Evolutionary conservation across 2,888 invertebrate species (phyloP).

Genomic region (Cremastobaeus sp.): DNA sequence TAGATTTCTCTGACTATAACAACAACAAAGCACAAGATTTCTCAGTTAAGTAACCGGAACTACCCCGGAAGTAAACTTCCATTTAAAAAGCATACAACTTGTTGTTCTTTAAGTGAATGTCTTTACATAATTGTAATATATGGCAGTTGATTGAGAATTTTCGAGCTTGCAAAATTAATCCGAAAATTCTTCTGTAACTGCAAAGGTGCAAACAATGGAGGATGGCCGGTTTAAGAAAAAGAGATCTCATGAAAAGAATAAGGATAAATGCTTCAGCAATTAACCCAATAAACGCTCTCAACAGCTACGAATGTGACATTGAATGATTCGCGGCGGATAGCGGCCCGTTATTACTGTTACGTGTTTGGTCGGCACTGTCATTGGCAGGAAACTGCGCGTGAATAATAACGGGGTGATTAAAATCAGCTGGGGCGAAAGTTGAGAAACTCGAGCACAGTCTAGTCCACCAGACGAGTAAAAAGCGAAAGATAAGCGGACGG

Average conservation of each 20-base stretch:
- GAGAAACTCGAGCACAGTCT: conserved; percentile 21
- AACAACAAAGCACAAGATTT: conserved; percentile 39
- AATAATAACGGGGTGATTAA: conserved; percentile 36
- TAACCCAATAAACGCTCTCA: not conserved
- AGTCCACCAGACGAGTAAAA: conserved; percentile 7
- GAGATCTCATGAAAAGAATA: too few species aligned
- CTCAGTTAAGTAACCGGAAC: conserved; percentile 26
- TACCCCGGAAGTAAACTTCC: conserved; percentile 35
- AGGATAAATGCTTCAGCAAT: too few species aligned
- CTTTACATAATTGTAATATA: too few species aligned
- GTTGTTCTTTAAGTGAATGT: too few species aligned
- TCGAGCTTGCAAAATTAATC: not conserved
- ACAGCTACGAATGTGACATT: conserved; percentile 13
- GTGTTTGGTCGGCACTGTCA: conserved; percentile 27
- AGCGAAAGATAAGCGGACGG: not conserved
- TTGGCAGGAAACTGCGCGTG: conserved; percentile 27
- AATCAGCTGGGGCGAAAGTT: conserved; percentile 20
- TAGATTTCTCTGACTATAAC: conserved; percentile 44
- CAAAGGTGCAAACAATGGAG: too few species aligned
- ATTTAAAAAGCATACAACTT: too few species aligned
- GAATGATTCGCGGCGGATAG: conserved; percentile 7
- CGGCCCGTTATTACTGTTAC: conserved; percentile 16
- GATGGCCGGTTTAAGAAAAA: conserved; percentile 7
- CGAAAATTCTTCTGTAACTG: too few species aligned
- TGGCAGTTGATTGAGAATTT: not conserved